Evolutionary conservation across 2,888 invertebrate genomes (phyloP), one percentile per base, ranked within the genome.

Genomic region (Drosophila meridionalis): DNA sequence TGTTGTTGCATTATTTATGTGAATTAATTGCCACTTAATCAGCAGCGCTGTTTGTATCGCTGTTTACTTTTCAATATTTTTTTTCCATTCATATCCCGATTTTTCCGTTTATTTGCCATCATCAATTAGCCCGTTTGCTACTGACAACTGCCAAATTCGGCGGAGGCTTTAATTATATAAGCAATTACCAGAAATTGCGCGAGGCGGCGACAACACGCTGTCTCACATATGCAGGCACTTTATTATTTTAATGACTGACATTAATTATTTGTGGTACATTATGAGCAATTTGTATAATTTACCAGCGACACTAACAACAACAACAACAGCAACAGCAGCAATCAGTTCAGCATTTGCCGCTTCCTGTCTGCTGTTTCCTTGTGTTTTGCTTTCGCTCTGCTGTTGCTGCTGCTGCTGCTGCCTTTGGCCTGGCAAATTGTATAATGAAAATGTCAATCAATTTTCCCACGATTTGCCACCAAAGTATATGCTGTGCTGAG

Each of bases 371-470:
- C 34, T 59, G 61, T 62, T 56, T 57, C 65, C 47, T 69, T 69
- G 62, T 73, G 75, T 70, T 76, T 73, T 78, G 83, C 73, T 68
- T 74, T 73, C 76, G 82, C 73, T 65, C 60, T 8, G 8, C n/a
- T n/a, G n/a, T n/a, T 40, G 1, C 9, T 50, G 52, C 34, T 36
- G 0, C 4, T 48, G 48, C 43, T 67, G 72, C 70, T 77, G 82
- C 71, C 64, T 69, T 70, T 79, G 42, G 76, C 74, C 69, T 79
- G 73, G 80, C 74, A 83, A 83, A 87, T 87, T 89, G 86, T 82
- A 79, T 90, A 90, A 91, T 89, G 87, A 90, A 90, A 88, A 89
- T 91, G 91, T 89, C 90, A 91, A 90, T 90, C 90, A 90, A 90
- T 90, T 90, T 89, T 91, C 82, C 85, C 87, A 90, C 89, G 91